Evolutionary conservation across 2,797 vertebrate genomes (phyloP).

Genomic region (Rhinoraja longicauda): DNA sequence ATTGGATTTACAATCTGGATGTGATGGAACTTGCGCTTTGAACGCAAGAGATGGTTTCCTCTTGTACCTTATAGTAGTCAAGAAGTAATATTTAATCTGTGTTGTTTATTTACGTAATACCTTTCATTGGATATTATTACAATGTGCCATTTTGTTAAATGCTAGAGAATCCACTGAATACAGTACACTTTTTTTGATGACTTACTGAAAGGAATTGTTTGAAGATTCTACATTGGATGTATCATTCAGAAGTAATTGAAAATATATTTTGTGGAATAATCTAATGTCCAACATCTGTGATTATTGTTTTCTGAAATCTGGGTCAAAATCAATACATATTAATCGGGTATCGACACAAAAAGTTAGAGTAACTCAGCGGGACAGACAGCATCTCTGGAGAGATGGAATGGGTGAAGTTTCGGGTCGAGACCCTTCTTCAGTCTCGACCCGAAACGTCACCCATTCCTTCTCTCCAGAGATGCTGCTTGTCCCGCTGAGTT

Average conservation of each 20-base stretch:
- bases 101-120: neutral
- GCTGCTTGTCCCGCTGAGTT: no score
- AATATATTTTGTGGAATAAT: neutral
- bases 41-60: neutral
- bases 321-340: neutral
- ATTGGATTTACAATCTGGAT: constrained; percentile 42
- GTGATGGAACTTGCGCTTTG: constrained; percentile 37
- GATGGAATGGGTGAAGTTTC: no score
- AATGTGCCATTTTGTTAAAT: neutral
- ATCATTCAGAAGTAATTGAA: neutral
- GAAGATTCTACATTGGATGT: neutral
- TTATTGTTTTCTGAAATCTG: neutral
- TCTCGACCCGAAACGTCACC: no score
- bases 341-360: neutral
- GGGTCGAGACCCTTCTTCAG: no score
- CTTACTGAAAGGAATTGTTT: neutral
- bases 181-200: neutral
- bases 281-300: neutral
- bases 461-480: no score
- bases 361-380: no score
- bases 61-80: neutral
- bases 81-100: neutral
- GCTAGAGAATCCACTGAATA: neutral
- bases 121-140: neutral
- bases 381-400: no score